Evolutionary conservation across 53 echinoderm and acorn worm species (phyloP).

Genomic region (Temnopleurus reevesii): DNA sequence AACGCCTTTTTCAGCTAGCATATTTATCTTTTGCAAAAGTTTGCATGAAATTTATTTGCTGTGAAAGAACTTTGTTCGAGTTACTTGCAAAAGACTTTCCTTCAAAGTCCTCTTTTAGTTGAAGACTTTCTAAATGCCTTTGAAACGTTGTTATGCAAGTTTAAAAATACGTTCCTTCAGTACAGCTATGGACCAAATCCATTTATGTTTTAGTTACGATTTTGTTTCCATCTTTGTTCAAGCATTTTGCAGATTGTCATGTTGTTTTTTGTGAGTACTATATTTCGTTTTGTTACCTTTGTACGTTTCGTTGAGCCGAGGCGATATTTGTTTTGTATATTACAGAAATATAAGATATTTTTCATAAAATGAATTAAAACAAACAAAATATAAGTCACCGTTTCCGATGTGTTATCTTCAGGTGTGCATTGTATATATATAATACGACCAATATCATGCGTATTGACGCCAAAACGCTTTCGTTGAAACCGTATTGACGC

Average conservation of each 20-base stretch:
- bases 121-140: background rate
- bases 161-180: background rate
- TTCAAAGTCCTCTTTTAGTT: background rate
- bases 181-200: conserved; percentile 61
- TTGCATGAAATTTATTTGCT: background rate
- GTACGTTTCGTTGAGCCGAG: conserved; percentile 38
- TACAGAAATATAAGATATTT: conserved; percentile 52
- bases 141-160: background rate
- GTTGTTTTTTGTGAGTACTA: conserved; percentile 18
- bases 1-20: background rate
- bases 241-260: background rate
- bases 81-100: too few species aligned
- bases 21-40: background rate
- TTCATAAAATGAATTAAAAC: conserved; percentile 60
- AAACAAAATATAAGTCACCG: background rate
- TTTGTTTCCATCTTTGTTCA: background rate
- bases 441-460: too few species aligned
- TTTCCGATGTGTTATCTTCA: too few species aligned
- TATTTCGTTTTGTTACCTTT: background rate
- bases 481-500: too few species aligned
- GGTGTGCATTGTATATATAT: too few species aligned
- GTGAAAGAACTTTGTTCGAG: background rate
- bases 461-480: too few species aligned
- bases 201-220: background rate
- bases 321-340: conserved; percentile 55